Base-by-base conservation (phyloP, 2,797 vertebrate species). In the Semotilus atromaculatus region DNA sequence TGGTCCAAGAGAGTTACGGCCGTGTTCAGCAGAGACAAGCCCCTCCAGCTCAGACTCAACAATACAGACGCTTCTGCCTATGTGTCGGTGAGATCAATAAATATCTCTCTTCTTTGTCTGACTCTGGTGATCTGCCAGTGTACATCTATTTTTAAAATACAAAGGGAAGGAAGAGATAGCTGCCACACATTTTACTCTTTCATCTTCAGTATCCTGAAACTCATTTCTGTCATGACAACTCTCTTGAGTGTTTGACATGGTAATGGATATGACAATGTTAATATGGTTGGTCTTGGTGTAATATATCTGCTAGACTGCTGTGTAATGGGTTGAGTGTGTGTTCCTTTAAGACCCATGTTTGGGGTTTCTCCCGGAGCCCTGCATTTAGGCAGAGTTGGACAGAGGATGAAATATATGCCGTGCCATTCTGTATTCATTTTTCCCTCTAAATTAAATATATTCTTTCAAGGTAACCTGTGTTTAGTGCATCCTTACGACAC, bases 1-100 rank as follows among this genome's bases (percentile, higher is more conserved):
- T 99, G 97, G 98, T 99, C 97, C 87, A 99, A 98, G 93, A 96
- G 97, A 53, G 92, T 99, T 4, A 97, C 96, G 3, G 97, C 96
- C 13, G 94, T 98, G 36, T 98, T 95, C 0, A 97, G 96, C 92
- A 96, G 93, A 60, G 95, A 97, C 18, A 89, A 91, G n/a, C 95
- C 96, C 5, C 91, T 98, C 89, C 90, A 93, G 0, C 92, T 99
- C 75, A 93, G 92, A 38, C 81, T 99, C 86, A 98, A 99, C 0
- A 94, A 93, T 91, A 96, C 96, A 86, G 95, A 96, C 84, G 96
- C 97, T 0, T 93, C 96, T 89, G 96, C 96, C 81, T 99, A 97
- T 85, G 89, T 99, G 87, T 98, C 98, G 91, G 98, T 99, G 88
- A 97, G 98, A 85, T 80, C 76, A 48, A 31, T 58, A 26, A 18